Percentiles rank a stretch among this genome's conserved stretches.
Conservation (phyloP, 2,888 invertebrate species). For the Volucella bombylans region DNA sequence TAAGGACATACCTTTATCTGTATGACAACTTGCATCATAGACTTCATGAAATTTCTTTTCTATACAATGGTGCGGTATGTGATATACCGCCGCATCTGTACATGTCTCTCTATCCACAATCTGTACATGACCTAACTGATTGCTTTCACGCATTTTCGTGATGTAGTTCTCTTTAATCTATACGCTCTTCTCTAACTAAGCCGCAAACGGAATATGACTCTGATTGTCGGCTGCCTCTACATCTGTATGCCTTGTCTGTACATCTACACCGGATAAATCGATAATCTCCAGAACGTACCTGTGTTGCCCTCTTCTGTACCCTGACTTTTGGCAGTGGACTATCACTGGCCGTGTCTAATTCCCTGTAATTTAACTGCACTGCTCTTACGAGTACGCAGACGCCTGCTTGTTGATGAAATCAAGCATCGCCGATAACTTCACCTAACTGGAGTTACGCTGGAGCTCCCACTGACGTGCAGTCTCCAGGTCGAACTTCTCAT, state of each 20-base stretch:
- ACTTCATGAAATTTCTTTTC: neutral
- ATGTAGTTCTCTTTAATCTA: neutral
- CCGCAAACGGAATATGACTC: neutral
- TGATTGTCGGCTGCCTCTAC: neutral
- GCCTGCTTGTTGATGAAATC: slow-evolving; percentile 14
- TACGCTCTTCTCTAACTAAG: neutral
- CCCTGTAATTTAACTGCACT: too few relatives aligned
- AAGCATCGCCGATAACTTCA: slow-evolving; percentile 3
- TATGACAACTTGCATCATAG: too few relatives aligned
- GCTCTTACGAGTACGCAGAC: neutral
- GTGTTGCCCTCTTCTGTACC: neutral
- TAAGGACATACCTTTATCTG: too few relatives aligned
- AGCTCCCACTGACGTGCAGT: too few relatives aligned
- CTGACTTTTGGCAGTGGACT: too few relatives aligned
- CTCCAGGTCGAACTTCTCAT: too few relatives aligned
- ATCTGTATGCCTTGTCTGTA: neutral
- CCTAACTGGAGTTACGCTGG: neutral
- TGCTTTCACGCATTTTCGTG: slow-evolving; percentile 11
- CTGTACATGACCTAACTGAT: neutral
- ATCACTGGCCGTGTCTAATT: too few relatives aligned
- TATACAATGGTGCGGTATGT: too few relatives aligned
- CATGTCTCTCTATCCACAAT: too few relatives aligned
- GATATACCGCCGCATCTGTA: too few relatives aligned
- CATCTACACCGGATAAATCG: too few relatives aligned
- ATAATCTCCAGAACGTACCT: neutral